Percentiles rank a stretch among this genome's conserved stretches.
Conservation (phyloP, 2,113 vertebrate genomes). For the Cyprinodon tularosa region DNA sequence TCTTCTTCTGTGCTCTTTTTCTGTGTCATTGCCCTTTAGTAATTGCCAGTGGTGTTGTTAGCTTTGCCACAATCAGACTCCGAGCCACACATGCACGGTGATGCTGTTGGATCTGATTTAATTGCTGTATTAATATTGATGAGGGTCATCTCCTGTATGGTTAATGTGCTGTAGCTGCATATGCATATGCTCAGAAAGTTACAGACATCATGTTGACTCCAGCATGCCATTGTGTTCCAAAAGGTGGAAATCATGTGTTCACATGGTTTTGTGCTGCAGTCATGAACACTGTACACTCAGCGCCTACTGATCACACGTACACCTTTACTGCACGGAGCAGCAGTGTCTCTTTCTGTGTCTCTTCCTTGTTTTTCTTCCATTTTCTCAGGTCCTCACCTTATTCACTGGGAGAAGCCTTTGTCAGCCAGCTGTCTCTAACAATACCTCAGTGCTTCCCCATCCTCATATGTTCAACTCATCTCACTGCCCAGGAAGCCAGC, state of each 20-base stretch:
- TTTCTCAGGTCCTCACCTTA: constrained; percentile 2
- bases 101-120: constrained; percentile 52
- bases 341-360: constrained; percentile 7
- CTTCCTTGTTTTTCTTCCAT: constrained; percentile 7
- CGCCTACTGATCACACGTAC: constrained; percentile 18
- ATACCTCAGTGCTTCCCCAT: constrained; percentile 19
- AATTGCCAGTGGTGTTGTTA: constrained; percentile 35
- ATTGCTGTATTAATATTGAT: constrained; percentile 78
- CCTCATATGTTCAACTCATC: background rate
- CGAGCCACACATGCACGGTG: constrained; percentile 27
- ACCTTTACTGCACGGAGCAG: constrained; percentile 20
- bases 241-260: background rate
- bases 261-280: constrained; percentile 35
- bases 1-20: constrained; percentile 24
- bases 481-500: background rate
- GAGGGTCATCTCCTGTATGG: constrained; percentile 44
- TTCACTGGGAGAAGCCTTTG: background rate
- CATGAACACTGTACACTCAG: background rate
- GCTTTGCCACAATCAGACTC: constrained; percentile 28
- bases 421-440: constrained; percentile 23
- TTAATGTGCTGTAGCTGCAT: constrained; percentile 46
- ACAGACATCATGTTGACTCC: constrained; percentile 2
- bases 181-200: background rate
- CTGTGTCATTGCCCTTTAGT: constrained; percentile 36
- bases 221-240: constrained; percentile 4